A percentile compares a stretch with the other conserved stretches of the same genome.
These are phyloP conservation scores for Antheraea assamensis DNA, from an alignment of 2,888 invertebrate genomes.

Conservation along the genomic window DNA sequence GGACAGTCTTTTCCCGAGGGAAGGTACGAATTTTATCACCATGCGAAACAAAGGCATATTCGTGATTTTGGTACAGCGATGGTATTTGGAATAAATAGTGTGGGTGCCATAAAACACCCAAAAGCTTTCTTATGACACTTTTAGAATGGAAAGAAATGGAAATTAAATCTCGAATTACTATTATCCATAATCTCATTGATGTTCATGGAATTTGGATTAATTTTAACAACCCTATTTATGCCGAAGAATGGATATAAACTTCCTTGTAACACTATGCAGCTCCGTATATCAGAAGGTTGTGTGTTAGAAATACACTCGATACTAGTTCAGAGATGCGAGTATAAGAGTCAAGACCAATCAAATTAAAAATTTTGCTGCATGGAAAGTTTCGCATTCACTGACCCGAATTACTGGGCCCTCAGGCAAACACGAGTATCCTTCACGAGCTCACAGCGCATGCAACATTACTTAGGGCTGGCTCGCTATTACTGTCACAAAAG, in stretches of 20 bases:
- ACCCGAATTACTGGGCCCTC: conserved; percentile 68
- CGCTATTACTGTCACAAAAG: neutral
- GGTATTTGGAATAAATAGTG: neutral
- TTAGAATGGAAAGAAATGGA: neutral
- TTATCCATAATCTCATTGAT: neutral
- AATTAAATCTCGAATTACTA: neutral
- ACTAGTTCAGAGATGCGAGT: neutral
- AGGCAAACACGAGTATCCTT: conserved; percentile 51
- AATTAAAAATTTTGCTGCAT: conserved; percentile 56
- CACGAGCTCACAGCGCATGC: conserved; percentile 58
- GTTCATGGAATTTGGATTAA: neutral
- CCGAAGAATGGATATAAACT: neutral
- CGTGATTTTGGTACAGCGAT: neutral
- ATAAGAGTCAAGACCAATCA: conserved; percentile 46
- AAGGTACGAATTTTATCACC: neutral
- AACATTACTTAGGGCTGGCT: conserved; percentile 49
- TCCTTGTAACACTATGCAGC: neutral
- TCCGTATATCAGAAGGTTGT: neutral
- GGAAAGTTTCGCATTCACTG: conserved; percentile 61
- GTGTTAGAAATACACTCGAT: neutral
- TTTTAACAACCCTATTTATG: neutral
- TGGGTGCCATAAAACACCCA: neutral
- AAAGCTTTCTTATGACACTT: neutral
- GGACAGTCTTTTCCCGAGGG: neutral
- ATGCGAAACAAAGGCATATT: neutral